Evolutionary conservation across 1,140 invertebrate species (phyloP), one percentile per base, ranked within the genome.

Genomic region (Metaphire vulgaris): DNA sequence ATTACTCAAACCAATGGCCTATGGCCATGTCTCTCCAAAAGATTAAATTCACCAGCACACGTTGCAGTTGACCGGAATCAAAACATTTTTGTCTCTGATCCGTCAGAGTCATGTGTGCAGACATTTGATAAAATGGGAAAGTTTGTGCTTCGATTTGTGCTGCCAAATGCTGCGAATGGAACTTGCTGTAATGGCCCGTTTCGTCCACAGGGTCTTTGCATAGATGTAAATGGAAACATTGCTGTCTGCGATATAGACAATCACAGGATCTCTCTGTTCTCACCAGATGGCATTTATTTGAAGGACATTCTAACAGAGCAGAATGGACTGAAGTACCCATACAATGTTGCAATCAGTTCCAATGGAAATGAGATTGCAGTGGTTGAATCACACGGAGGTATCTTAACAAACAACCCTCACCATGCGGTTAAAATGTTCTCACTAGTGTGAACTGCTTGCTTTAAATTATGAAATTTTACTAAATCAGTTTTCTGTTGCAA

Each of bases 51-150:
- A 26, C 56, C 33, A 21, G 56, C 28, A 33, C 33, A 74, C 30
- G 56, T 74, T n/a, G 72, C 72, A 33, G 72, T 74, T 6, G 76
- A 77, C 33, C 64, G 68, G 33, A 26, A 77, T 21, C 72, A 77
- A 31, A 77, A 77, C 34, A 74, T 77, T 32, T 68, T 41, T 28
- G 72, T 77, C 16, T 77, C 76, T 2, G 76, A 77, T 74, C n/a
- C 71, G 12, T 68, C 33, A 32, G 30, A 69, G 31, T 15, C 26
- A 26, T 74, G 28, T 26, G 33, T 77, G 1, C 41, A 77, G 72
- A 56, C 73, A n/a, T 77, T 65, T 41, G 72, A 77, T 72, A 77
- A 73, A 15, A 69, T 26, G 34, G 76, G 76, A 14, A 32, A 33
- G 26, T 77, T 32, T 74, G 68, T 69, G 2, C 31, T 29, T 2